Conservation (phyloP, 2,797 vertebrate genomes). For the Botia almorhae region DNA sequence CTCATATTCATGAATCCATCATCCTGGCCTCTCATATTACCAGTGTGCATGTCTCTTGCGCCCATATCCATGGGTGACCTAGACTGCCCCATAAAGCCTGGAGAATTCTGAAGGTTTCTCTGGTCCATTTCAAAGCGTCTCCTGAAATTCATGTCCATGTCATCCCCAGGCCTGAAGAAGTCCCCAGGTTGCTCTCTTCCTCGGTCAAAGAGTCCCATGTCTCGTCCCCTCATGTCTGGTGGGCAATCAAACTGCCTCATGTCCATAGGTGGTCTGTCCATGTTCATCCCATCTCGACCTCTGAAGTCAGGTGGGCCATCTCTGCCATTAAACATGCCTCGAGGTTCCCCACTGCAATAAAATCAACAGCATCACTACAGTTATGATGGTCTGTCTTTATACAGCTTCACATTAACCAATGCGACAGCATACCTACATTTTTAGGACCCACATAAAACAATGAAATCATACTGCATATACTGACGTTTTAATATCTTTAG, state of each 20-base stretch:
- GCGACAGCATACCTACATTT: too few species aligned
- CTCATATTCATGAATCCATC: constrained; percentile 85
- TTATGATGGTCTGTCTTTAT: background rate
- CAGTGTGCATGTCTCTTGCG: constrained; percentile 82
- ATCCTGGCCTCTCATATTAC: constrained; percentile 81
- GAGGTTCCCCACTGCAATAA: constrained; percentile 88
- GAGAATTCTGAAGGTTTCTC: constrained; percentile 77
- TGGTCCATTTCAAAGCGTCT: constrained; percentile 74
- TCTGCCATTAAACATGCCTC: constrained; percentile 92
- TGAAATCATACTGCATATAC: too few species aligned
- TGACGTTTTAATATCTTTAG: background rate
- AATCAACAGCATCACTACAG: constrained; percentile 37
- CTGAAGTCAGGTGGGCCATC: constrained; percentile 91
- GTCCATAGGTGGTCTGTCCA: constrained; percentile 87
- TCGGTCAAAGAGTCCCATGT: constrained; percentile 84
- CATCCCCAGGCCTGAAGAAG: constrained; percentile 71
- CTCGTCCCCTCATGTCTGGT: constrained; percentile 84
- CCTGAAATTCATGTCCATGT: constrained; percentile 79
- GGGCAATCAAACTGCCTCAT: constrained; percentile 88
- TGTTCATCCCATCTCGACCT: constrained; percentile 92
- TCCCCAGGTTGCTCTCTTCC: constrained; percentile 83
- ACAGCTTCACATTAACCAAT: background rate
- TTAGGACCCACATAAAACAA: too few species aligned
- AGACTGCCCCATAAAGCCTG: constrained; percentile 83
- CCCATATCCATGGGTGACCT: constrained; percentile 82